phyloP scores from a whole-genome alignment of 2,113 vertebrate species.

The Cyphomyrus discorhynchus region DNA sequence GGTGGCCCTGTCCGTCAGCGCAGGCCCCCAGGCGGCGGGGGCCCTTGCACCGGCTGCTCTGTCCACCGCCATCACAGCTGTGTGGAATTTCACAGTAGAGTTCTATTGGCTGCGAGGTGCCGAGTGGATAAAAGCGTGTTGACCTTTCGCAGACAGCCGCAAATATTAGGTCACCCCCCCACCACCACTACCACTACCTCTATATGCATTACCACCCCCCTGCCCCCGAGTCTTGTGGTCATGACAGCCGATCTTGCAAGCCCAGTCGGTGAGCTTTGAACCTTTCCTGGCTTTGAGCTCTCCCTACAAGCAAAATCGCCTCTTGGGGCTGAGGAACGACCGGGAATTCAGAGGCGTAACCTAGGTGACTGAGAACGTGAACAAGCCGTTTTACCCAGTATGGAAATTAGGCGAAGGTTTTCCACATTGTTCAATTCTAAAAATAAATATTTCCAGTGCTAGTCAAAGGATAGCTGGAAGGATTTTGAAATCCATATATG shows the following conservation, averaged over 20 bases:
- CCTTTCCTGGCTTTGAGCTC: background rate
- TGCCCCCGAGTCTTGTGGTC: background rate
- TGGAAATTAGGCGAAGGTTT: background rate
- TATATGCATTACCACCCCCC: background rate
- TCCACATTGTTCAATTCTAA: background rate
- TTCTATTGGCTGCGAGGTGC: conserved; percentile 44
- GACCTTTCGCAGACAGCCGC: conserved; percentile 49
- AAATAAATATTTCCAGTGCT: background rate
- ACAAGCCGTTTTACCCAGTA: background rate
- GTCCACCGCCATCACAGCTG: conserved; percentile 14
- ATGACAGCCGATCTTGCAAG: conserved; percentile 10
- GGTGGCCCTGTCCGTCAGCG: conserved; percentile 15
- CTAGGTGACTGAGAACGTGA: background rate
- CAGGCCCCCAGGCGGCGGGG: conserved; percentile 36
- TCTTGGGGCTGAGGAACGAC: background rate
- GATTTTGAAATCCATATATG: background rate
- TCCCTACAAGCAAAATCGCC: background rate
- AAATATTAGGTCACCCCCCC: conserved; percentile 29
- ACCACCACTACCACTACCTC: background rate
- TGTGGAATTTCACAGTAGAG: conserved; percentile 56
- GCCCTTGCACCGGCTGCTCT: conserved; percentile 31
- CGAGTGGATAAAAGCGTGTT: conserved; percentile 48
- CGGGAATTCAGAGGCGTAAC: background rate
- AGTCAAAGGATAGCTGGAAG: background rate
- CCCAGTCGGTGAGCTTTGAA: conserved; percentile 9